Base-by-base conservation (phyloP, 2,888 invertebrate genomes). In the Protophormia terraenovae region DNA sequence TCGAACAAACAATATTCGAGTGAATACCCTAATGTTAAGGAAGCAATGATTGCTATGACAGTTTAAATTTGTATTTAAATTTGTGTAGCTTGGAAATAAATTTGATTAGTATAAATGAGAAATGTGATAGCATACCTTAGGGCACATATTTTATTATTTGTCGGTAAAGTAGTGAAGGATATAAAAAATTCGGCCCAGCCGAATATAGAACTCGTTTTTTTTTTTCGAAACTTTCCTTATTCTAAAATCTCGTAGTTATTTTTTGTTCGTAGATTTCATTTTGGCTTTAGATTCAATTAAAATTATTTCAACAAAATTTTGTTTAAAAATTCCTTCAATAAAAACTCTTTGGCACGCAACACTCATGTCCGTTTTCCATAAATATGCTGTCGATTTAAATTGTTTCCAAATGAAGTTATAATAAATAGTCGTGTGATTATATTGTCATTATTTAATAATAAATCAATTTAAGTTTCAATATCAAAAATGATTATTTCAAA, bases 391-490 rank as follows among this genome's bases (percentile, higher is more conserved):
- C 19, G 7, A 35, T 22, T 77, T 35, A 45, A 67, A 77, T 14
- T 58, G 12, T 35, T 69, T 35, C 35, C 58, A 58, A 77, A 67
- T 77, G 16, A 77, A 77, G 41, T 58, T 14, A 38, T 50, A 35
- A 50, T 27, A 67, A 67, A 35, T 16, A 32, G 58, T 24, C 47
- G 35, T 60, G 47, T 67, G 55, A 77, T 78, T n/a, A 71, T 12
- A 29, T 14, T 71, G 78, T 71, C 78, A 78, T 62, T 27, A 50
- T 69, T 50, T 38, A 27, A 38, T 78, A 47, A 78, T 71, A 62
- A 78, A 78, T 78, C 78, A 71, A 62, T 71, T 78, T 78, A 29
- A 62, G 69, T 71, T 78, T 78, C 2, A 50, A 62, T 60, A 50
- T 71, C 38, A 50, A 19, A 71, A 45, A 50, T 71, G 10, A 71